Percentiles rank a stretch among this genome's conserved stretches.
Evolutionary conservation across 2,888 invertebrate genomes (phyloP).

Genomic region (Ecliptopera silaceata): DNA sequence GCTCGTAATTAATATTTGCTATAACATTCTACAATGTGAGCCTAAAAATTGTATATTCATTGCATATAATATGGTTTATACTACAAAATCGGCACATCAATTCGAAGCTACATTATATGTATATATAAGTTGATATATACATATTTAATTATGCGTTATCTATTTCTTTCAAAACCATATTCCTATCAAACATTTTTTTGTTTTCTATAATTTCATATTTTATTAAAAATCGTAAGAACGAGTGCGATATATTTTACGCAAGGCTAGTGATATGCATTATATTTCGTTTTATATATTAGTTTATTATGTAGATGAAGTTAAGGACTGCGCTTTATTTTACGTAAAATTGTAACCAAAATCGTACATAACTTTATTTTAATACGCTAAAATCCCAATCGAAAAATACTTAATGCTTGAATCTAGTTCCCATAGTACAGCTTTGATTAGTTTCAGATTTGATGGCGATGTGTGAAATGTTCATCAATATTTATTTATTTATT

Average conservation of each 20-base stretch:
- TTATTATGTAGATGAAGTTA: conserved; percentile 36
- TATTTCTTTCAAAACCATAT: background rate
- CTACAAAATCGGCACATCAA: too few species aligned
- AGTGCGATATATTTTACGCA: conserved; percentile 52
- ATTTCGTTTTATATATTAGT: conserved; percentile 42
- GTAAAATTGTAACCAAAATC: too few species aligned
- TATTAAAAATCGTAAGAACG: conserved; percentile 53
- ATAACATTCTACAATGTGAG: background rate
- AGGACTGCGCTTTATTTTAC: too few species aligned
- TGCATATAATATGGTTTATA: too few species aligned
- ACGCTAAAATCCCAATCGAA: too few species aligned
- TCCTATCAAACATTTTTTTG: conserved; percentile 13
- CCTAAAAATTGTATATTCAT: background rate
- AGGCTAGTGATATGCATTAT: conserved; percentile 63
- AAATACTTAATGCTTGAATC: too few species aligned
- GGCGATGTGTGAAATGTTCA: too few species aligned
- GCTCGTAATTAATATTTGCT: background rate
- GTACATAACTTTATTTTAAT: too few species aligned
- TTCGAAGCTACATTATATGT: conserved; percentile 4
- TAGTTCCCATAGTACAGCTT: too few species aligned
- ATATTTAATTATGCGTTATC: background rate
- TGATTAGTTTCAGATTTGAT: too few species aligned
- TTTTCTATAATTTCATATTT: conserved; percentile 42
- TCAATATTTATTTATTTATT: too few species aligned
- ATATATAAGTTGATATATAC: background rate